These are phyloP conservation scores for Zaprionus tsacasi DNA, from an alignment of 1,140 invertebrate species.

Conservation along the genomic window DNA sequence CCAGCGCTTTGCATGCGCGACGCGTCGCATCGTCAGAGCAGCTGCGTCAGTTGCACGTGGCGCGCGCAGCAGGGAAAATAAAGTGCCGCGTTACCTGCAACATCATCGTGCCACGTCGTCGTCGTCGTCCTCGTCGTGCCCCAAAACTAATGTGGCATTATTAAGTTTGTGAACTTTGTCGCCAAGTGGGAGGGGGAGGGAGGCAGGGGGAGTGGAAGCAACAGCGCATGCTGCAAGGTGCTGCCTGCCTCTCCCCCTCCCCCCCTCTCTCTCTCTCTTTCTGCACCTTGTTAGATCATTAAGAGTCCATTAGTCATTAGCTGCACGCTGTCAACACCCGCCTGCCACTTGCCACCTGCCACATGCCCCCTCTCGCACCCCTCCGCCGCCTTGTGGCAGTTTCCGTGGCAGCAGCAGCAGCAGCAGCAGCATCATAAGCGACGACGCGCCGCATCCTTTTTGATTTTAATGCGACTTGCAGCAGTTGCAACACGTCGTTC, in stretches of 20 bases:
- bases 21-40: neutral
- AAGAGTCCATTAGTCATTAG: constrained; percentile 81
- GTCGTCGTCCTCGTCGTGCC: constrained; percentile 33
- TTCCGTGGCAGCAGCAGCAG: constrained; percentile 6
- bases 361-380: no score
- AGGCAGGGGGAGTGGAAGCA: constrained; percentile 18
- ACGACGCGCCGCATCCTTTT: constrained; percentile 72
- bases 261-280: constrained; percentile 34
- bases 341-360: constrained; percentile 8
- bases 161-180: constrained; percentile 81
- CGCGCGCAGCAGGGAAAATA: constrained; percentile 19
- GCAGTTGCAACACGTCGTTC: constrained; percentile 13
- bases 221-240: constrained; percentile 59
- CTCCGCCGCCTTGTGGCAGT: neutral
- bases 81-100: constrained; percentile 26
- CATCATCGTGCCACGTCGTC: constrained; percentile 16
- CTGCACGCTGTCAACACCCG: constrained; percentile 44
- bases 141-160: constrained; percentile 79
- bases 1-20: neutral
- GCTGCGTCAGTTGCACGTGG: constrained; percentile 19
- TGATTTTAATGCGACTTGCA: constrained; percentile 70
- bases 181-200: constrained; percentile 42
- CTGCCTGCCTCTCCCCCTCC: constrained; percentile 33
- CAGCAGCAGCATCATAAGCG: constrained; percentile 46
- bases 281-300: constrained; percentile 76